Evolutionary conservation across 2,888 invertebrate genomes (phyloP), one percentile per base, ranked within the genome.

Genomic region (Lasioglossum pauxillum): DNA sequence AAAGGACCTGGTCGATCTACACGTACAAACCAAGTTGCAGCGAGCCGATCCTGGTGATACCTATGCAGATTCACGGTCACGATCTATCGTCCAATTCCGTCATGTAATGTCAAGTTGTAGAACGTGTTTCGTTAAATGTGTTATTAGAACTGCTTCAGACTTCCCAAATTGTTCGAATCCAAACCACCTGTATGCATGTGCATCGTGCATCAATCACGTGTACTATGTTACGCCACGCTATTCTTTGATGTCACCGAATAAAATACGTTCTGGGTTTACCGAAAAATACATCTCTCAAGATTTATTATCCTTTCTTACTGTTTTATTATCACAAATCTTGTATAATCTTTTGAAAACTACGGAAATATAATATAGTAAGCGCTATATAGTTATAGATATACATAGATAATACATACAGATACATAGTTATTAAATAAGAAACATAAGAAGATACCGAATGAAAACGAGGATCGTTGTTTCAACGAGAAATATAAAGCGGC

Each of bases 1-100:
- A 97, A 79, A 96, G 96, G 91, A 98, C 98, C 0, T 97, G 98
- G 97, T 96, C 97, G 75, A 95, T 98, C 78, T 98, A 98, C 95
- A 97, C 97, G 27, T 97, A 98, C 92, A 97, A 97, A 93, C 98
- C 98, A 4, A 96, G 96, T 88, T 95, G 93, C 5, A 97, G 96
- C 49, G 97, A 97, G 86, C 98, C 98, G 0, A 95, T 98, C 49
- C 97, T 97, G 41, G 97, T 97, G 0, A 94, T 98, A 87, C 98
- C 97, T 0, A 94, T 98, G 53, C 92, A 93, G 27, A 83, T 95
- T 16, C 92, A 90, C 23, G 83, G 88, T 16, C 83, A 78, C 19
- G 84, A 82, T 14, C 4, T 5, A 16, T 16, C 41, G 5, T 31
- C 12, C 14, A 10, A 41, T n/a, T 38, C 73, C 49, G 57, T 46